Conservation (phyloP, 1,140 invertebrate species). For the Argopecten irradians region DNA sequence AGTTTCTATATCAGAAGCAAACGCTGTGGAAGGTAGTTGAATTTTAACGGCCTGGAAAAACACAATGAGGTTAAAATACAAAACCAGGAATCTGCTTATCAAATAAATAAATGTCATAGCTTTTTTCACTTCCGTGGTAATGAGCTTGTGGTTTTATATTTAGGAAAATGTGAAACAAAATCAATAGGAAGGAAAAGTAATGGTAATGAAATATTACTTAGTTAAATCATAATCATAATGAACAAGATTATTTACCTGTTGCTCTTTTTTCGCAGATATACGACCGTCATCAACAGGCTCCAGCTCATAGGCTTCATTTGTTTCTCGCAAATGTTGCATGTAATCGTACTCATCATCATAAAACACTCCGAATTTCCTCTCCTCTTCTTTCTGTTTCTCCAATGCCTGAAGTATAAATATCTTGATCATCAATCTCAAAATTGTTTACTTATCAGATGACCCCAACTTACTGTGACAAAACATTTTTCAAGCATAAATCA, state of each 20-base stretch:
- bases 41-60: constrained; percentile 72
- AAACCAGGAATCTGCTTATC: neutral
- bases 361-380: constrained; percentile 94
- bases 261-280: constrained; percentile 27
- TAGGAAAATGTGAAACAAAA: neutral
- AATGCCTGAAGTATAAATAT: constrained; percentile 37
- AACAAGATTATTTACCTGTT: neutral
- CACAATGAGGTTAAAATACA: neutral
- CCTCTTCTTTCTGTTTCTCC: constrained; percentile 83
- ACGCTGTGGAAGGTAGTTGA: constrained; percentile 91
- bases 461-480: no score
- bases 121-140: no score
- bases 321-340: constrained; percentile 91
- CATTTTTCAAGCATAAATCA: no score
- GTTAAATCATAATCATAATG: neutral
- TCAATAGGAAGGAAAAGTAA: neutral
- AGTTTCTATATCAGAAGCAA: constrained; percentile 92
- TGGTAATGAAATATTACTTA: no score
- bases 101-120: neutral
- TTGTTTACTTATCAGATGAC: neutral
- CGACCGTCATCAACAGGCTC: constrained; percentile 66
- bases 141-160: no score
- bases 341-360: constrained; percentile 98
- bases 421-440: neutral
- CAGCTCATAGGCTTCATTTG: constrained; percentile 72